These are phyloP conservation scores for Holacanthus passer DNA, from an alignment of 2,113 vertebrate genomes.

Conservation along the genomic window DNA sequence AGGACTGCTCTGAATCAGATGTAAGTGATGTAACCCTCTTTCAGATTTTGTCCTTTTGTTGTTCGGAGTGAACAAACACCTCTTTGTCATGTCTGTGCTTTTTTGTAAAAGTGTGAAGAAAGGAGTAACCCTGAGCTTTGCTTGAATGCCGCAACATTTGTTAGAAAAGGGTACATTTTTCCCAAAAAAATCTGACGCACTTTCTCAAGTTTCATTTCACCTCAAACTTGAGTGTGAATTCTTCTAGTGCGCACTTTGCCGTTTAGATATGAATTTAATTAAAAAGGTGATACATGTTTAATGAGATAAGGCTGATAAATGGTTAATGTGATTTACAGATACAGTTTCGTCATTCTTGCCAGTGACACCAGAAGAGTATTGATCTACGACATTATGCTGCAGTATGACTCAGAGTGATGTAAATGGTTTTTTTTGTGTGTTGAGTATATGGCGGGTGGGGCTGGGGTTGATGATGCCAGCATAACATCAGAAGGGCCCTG, in stretches of 20 bases:
- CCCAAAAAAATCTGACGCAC: constrained; percentile 54
- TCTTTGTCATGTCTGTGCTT: constrained; percentile 51
- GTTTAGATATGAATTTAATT: not conserved
- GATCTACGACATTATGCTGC: constrained; percentile 34
- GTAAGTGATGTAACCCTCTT: constrained; percentile 62
- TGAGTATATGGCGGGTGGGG: not conserved
- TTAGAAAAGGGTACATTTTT: constrained; percentile 9
- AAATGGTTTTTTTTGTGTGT: constrained; percentile 35
- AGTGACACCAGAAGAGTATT: constrained; percentile 33
- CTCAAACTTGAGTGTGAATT: constrained; percentile 27
- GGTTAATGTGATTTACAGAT: constrained; percentile 1
- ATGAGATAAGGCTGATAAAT: not conserved
- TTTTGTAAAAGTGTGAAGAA: constrained; percentile 63
- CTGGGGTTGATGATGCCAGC: constrained; percentile 36
- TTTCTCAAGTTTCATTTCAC: constrained; percentile 43
- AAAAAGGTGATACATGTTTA: not conserved
- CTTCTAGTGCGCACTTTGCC: not conserved
- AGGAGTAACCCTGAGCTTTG: constrained; percentile 75
- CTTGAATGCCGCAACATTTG: constrained; percentile 44
- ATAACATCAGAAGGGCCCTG: constrained; percentile 43
- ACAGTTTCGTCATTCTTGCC: not conserved
- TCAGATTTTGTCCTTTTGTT: constrained; percentile 64
- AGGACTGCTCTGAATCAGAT: constrained; percentile 65
- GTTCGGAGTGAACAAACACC: constrained; percentile 52
- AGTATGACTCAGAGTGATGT: constrained; percentile 64